Evolutionary conservation across 2,113 vertebrate genomes (phyloP), one percentile per base, ranked within the genome.

Genomic region (Dunckerocampus dactyliophorus): DNA sequence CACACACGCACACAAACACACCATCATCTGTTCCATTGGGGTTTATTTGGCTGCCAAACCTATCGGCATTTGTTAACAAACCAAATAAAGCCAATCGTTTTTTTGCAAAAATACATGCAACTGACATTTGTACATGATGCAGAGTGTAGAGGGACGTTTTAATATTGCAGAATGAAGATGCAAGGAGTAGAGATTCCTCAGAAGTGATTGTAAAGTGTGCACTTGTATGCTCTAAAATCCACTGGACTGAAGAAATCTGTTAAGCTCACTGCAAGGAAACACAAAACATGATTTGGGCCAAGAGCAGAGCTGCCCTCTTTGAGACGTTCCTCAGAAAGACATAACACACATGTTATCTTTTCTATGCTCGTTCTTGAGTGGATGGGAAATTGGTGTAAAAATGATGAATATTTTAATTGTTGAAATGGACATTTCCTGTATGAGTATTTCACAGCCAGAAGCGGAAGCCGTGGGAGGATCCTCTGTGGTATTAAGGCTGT

Each of bases 21-120:
- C 3, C 57, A 24, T 43, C 54, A 46, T 57, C 9, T 24, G 57
- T 66, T 57, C 72, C 68, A 45, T 50, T 5, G 71, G 76, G 76
- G 74, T 72, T 82, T 67, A 69, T 47, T 81, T 85, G 80, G 74
- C 80, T 78, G 67, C 47, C 59, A 51, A 53, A 77, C 52, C 57
- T 49, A 63, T 77, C 57, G 67, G 59, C 65, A 74, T 77, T 72
- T 77, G 65, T 70, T 71, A 78, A 59, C 72, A 83, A 80, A 76
- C 74, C 66, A 70, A 68, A 83, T 76, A 72, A 75, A 56, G 31
- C 34, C 63, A 73, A 75, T 69, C 74, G 72, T 80, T 74, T 79
- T 81, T 85, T 34, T 7, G n/a, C 83, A 87, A 85, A 82, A 76
- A 74, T 71, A 76, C 50, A 67, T 21, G 50, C n/a, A 74, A 68